Evolutionary conservation across 2,113 vertebrate species (phyloP).

Genomic region (Eptatretus burgeri): DNA sequence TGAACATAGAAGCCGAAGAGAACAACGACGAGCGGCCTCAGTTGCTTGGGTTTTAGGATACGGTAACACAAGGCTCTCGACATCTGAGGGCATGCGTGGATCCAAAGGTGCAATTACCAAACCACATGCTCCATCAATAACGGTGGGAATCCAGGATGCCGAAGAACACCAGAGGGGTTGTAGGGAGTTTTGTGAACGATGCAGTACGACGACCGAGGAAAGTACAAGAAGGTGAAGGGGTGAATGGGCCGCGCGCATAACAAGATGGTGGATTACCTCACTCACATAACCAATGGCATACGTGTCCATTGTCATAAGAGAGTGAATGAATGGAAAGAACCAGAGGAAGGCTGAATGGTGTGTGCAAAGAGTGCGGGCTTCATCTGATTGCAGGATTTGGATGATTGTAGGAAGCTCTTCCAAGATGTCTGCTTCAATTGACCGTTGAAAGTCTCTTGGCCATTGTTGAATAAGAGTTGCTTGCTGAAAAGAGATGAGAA

Average conservation of each 20-base stretch:
- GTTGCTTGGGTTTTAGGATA: too few relatives aligned
- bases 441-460: too few relatives aligned
- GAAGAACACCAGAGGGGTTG: slow-evolving; percentile 28
- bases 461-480: too few relatives aligned
- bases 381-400: slow-evolving; percentile 28
- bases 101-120: too few relatives aligned
- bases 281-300: slow-evolving; percentile 28
- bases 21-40: too few relatives aligned
- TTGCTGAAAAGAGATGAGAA: too few relatives aligned
- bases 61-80: too few relatives aligned
- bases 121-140: too few relatives aligned
- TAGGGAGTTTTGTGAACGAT: slow-evolving; percentile 28
- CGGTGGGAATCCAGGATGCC: slow-evolving; percentile 9
- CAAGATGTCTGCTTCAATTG: too few relatives aligned
- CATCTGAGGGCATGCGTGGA: too few relatives aligned
- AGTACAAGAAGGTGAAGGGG: slow-evolving; percentile 30
- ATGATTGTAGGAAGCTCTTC: too few relatives aligned
- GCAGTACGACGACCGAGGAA: slow-evolving; percentile 30
- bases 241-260: too few relatives aligned
- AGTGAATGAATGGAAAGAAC: slow-evolving; percentile 49
- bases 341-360: slow-evolving; percentile 46
- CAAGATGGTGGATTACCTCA: slow-evolving; percentile 33
- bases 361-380: slow-evolving; percentile 30
- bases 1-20: slow-evolving; percentile 29
- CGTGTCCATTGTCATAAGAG: slow-evolving; percentile 38